Percentiles rank a stretch among this genome's conserved stretches.
These are phyloP conservation scores for Muscicapa adusta DNA, from an alignment of 2,113 vertebrate genomes.

Conservation along the genomic window DNA sequence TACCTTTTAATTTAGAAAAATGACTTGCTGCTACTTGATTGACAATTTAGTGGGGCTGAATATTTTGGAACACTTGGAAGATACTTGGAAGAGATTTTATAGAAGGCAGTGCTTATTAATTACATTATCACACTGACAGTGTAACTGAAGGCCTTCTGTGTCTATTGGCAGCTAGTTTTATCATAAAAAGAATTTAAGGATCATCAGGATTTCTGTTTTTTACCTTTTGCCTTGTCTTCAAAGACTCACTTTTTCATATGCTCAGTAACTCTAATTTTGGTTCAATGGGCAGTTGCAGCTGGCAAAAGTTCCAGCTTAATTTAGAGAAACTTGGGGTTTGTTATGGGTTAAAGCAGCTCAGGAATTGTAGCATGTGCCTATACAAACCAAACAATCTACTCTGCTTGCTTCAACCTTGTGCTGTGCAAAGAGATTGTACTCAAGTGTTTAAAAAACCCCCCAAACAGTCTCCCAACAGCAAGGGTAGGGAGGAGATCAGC, in stretches of 20 bases:
- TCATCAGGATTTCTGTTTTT: not conserved
- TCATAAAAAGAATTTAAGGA: not conserved
- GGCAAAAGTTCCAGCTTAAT: not conserved
- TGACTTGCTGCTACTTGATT: not conserved
- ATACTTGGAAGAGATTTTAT: not conserved
- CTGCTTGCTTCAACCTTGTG: not conserved
- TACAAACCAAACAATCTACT: not conserved
- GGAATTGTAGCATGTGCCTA: not conserved
- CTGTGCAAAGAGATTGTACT: not conserved
- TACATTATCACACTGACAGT: not conserved
- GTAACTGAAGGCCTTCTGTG: not conserved
- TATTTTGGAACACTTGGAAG: conserved; percentile 18
- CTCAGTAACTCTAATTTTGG: not conserved
- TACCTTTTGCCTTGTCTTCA: not conserved
- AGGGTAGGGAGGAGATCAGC: not conserved
- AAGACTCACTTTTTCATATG: not conserved
- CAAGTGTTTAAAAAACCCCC: not conserved
- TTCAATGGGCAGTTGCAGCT: not conserved
- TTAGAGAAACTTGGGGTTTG: not conserved
- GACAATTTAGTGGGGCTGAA: not conserved
- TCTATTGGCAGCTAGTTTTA: not conserved
- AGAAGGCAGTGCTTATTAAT: not conserved
- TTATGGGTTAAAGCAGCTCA: not conserved
- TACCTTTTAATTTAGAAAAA: not conserved
- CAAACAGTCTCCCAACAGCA: not conserved